Evolutionary conservation across 2,797 vertebrate genomes (phyloP), one percentile per base, ranked within the genome.

Genomic region (Catharus ustulatus): DNA sequence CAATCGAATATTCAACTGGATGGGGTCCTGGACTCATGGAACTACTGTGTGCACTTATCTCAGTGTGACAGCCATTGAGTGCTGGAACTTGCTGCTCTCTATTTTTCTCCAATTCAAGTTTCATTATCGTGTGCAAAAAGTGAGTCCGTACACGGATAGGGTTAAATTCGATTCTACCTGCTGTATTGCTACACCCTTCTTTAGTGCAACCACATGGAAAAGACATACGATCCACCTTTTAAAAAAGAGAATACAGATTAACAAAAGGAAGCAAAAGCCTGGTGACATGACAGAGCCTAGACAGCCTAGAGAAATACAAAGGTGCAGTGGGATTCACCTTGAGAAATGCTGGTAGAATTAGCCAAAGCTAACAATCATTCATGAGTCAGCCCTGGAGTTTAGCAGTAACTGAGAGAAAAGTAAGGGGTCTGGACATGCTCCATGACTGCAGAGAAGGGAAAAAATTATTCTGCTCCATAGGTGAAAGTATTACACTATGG

Each of bases 81-180:
- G 97, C 97, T 8, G 98, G 97, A 30, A 98, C 97, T 95, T 99
- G 99, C 96, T 99, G 98, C 97, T 99, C 99, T 12, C 98, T 98
- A 85, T 98, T 99, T 97, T 99, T 99, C 98, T 99, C 99, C 97
- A 99, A 97, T 96, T 99, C 99, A 43, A 99, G 98, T 97, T 99
- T 99, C 99, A 99, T 99, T 95, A 99, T 99, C 57, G 99, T 99
- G 98, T 99, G 99, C 98, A 99, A 98, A 98, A 99, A 99, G 97
- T 99, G 99, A 96, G 99, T 99, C 97, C 99, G 99, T 85, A 99
- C 99, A 29, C 99, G 98, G 95, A 99, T 99, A 72, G 99, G 99
- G 97, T 99, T 99, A 95, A 99, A 99, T 97, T 99, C 99, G 87
- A 99, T 99, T 96, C 99, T 98, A 84, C 99, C 99, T 10, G 99